phyloP scores from a whole-genome alignment of 2,113 vertebrate genomes.

The Gallinago undulata region DNA sequence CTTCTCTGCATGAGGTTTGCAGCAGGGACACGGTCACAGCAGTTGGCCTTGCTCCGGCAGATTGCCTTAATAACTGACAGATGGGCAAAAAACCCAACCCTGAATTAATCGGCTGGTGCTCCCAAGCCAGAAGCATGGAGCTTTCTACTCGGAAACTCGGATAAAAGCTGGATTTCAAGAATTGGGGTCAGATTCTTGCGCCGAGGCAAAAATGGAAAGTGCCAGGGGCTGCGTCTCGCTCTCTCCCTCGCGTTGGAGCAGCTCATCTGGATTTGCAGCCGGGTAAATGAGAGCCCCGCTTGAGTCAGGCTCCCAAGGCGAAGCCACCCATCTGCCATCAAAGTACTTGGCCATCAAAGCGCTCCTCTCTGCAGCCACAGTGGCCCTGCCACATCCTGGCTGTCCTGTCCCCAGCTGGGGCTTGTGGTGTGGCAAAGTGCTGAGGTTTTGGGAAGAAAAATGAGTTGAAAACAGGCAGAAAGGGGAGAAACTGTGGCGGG shows the following conservation, averaged over 20 bases:
- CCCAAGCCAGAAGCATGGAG: background rate
- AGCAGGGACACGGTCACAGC: accelerated
- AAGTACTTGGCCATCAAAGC: background rate
- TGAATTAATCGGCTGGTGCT: background rate
- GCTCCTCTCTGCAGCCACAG: background rate
- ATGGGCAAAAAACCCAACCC: background rate
- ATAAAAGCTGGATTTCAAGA: background rate
- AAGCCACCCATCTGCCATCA: background rate
- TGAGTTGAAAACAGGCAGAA: background rate
- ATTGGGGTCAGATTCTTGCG: background rate
- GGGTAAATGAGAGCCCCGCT: background rate
- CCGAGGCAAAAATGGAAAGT: background rate
- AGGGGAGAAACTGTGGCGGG: background rate
- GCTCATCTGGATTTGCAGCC: constrained; percentile 31
- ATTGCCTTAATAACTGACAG: background rate
- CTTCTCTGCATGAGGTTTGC: background rate
- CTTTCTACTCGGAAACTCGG: background rate
- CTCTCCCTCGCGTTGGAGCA: background rate
- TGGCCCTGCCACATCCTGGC: background rate
- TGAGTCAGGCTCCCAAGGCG: constrained; percentile 43
- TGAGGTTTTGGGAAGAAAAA: background rate
- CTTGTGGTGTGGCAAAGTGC: accelerated
- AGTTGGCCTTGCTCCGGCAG: background rate
- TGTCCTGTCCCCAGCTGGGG: background rate
- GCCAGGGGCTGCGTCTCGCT: constrained; percentile 51